Evolutionary conservation across 2,113 vertebrate species (phyloP).

Genomic region (Phocoena phocoena): DNA sequence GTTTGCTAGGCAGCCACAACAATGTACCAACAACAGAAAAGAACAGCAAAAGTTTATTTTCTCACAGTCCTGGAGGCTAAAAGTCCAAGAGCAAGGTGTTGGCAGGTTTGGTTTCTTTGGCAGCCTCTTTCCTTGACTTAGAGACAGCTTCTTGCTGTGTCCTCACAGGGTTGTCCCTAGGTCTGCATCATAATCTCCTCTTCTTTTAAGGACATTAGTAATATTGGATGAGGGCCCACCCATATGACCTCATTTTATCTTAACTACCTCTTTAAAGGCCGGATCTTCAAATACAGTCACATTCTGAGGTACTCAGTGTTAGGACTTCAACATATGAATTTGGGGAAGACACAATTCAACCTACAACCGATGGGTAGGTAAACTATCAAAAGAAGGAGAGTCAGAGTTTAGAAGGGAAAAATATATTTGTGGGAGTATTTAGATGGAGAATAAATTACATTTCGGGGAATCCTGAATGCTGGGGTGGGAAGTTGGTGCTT

Average conservation of each 20-base stretch:
- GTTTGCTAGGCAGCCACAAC: neutral
- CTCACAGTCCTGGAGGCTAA: neutral
- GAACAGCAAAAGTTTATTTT: neutral
- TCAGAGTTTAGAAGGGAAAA: neutral
- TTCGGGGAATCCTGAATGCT: neutral
- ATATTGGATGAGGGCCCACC: neutral
- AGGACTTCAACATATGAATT: neutral
- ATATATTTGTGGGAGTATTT: neutral
- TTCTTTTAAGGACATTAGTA: neutral
- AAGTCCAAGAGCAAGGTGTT: neutral
- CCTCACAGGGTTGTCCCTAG: neutral
- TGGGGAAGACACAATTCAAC: neutral
- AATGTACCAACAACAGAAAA: neutral
- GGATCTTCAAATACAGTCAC: neutral
- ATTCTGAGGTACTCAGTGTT: neutral
- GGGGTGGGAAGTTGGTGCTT: neutral
- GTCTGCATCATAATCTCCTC: neutral
- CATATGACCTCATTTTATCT: neutral
- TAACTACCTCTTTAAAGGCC: neutral
- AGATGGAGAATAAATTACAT: neutral
- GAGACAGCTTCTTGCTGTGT: neutral
- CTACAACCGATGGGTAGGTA: neutral
- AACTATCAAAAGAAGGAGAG: neutral
- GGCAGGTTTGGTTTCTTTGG: neutral
- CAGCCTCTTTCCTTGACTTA: neutral